Conservation (phyloP, 2,113 vertebrate genomes). For the Isurus oxyrinchus region DNA sequence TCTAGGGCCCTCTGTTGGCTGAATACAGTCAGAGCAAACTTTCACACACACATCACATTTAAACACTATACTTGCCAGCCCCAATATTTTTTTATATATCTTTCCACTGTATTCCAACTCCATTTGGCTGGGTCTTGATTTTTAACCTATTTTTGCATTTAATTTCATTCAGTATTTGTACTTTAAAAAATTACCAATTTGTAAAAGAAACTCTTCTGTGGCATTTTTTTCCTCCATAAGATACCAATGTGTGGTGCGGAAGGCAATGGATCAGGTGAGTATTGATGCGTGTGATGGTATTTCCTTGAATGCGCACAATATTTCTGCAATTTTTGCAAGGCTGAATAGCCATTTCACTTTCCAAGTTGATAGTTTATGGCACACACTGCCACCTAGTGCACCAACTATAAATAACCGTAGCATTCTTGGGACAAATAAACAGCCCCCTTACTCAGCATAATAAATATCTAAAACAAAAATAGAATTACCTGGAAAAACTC, state of each 20-base stretch:
- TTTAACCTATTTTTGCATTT: neutral
- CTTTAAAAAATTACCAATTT: neutral
- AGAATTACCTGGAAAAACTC: too few species aligned
- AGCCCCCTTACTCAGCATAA: too few species aligned
- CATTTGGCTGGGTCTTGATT: neutral
- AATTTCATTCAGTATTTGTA: neutral
- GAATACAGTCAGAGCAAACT: neutral
- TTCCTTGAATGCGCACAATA: neutral
- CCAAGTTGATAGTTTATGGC: too few species aligned
- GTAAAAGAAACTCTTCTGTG: too few species aligned
- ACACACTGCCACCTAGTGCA: neutral
- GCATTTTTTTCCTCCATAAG: too few species aligned
- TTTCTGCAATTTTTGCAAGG: neutral
- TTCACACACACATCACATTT: neutral
- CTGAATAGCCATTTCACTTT: too few species aligned
- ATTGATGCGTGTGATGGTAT: neutral
- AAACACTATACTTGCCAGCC: neutral
- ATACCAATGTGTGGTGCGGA: neutral
- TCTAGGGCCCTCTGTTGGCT: slow-evolving; percentile 10
- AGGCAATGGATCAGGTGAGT: neutral
- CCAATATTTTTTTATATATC: neutral
- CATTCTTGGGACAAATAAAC: too few species aligned
- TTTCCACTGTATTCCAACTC: neutral
- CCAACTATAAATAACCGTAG: neutral
- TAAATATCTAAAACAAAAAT: too few species aligned